phyloP scores from a whole-genome alignment of 2,113 vertebrate genomes.

The Tursiops truncatus region DNA sequence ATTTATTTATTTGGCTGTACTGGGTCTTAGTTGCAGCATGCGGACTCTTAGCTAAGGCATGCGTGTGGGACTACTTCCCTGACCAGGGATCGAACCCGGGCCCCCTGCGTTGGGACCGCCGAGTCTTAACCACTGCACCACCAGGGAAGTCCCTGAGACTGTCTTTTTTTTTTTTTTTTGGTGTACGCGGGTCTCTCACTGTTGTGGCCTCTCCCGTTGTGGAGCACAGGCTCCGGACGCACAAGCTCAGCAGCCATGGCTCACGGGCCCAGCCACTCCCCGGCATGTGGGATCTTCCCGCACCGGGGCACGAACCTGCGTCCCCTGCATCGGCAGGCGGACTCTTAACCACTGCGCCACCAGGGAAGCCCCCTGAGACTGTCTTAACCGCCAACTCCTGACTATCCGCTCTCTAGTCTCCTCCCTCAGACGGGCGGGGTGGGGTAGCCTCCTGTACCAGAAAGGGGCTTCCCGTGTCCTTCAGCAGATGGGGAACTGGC shows the following conservation, averaged over 20 bases:
- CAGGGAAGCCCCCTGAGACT: neutral
- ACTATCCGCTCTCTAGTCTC: neutral
- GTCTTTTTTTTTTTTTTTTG: neutral
- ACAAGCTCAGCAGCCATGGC: no score
- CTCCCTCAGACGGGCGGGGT: rapidly evolving
- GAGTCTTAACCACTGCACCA: neutral
- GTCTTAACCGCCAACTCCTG: neutral
- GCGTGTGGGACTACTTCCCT: neutral
- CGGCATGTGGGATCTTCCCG: no score
- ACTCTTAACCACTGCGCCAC: neutral
- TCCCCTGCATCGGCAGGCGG: no score
- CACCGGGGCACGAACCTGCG: no score
- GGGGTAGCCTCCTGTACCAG: no score
- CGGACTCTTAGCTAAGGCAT: no score
- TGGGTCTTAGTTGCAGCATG: neutral
- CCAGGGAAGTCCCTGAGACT: neutral
- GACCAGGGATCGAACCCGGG: neutral
- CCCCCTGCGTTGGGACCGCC: neutral
- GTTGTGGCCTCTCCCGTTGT: no score
- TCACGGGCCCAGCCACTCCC: no score
- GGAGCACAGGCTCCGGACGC: no score
- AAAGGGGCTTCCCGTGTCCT: neutral
- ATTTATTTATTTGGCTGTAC: neutral
- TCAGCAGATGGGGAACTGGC: neutral
- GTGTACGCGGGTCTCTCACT: no score